Percentiles rank a stretch among this genome's conserved stretches.
These are phyloP conservation scores for Cerceris ruficornis DNA, from an alignment of 2,888 invertebrate genomes.

Conservation along the genomic window DNA sequence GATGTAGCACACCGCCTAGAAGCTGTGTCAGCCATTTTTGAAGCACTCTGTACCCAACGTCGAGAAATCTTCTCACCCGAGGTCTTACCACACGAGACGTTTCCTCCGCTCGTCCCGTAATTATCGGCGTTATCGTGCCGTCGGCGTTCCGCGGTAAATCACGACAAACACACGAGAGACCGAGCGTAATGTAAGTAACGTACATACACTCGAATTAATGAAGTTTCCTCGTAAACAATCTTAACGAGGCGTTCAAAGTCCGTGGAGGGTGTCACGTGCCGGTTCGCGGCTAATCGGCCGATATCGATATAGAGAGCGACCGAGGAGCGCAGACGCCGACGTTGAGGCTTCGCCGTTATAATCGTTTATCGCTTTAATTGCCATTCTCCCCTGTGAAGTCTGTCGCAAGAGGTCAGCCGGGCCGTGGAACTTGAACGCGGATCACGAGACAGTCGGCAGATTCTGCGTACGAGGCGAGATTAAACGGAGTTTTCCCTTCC, in stretches of 20 bases:
- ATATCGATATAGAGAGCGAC: conserved; percentile 49
- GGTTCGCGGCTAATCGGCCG: conserved; percentile 51
- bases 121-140: conserved; percentile 32
- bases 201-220: conserved; percentile 36
- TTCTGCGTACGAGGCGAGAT: conserved; percentile 39
- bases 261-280: conserved; percentile 67
- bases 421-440: conserved; percentile 69
- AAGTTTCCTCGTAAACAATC: conserved; percentile 61
- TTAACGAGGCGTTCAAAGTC: conserved; percentile 68
- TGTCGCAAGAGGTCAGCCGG: conserved; percentile 73
- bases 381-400: conserved; percentile 75
- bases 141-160: conserved; percentile 51
- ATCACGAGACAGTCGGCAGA: conserved; percentile 67
- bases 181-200: not conserved
- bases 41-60: not conserved
- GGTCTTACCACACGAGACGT: conserved; percentile 1
- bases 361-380: conserved; percentile 73
- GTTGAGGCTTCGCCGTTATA: conserved; percentile 30
- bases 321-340: conserved; percentile 31
- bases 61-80: not conserved
- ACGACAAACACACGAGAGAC: conserved; percentile 22
- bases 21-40: not conserved
- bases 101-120: conserved; percentile 20
- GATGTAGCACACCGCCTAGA: too few species aligned
- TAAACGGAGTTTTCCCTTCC: conserved; percentile 24